Conservation (phyloP, 92 coral and sea anemone genomes). For the Pocillopora meandrina region DNA sequence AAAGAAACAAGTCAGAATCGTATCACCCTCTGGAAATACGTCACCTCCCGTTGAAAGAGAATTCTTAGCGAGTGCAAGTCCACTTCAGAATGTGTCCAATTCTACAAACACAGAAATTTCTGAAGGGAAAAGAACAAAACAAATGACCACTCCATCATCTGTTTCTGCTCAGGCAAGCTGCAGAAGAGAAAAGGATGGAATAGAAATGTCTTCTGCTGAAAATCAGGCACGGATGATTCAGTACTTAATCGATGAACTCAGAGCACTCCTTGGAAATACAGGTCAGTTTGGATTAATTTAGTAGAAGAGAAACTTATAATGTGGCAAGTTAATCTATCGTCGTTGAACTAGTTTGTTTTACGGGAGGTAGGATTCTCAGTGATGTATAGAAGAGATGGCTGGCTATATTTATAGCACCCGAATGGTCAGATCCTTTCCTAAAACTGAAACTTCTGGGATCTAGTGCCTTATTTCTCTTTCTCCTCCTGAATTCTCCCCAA, state of each 20-base stretch:
- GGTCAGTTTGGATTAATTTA: conserved; percentile 45
- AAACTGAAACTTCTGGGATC: no score
- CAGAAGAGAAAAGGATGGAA: background rate
- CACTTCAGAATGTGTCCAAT: conserved; percentile 17
- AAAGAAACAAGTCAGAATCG: conserved; percentile 74
- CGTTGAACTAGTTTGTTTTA: no score
- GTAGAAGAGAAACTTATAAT: no score
- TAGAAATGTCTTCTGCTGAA: conserved; percentile 45
- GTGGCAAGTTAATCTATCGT: no score
- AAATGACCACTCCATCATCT: background rate
- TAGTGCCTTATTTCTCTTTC: no score
- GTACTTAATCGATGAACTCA: conserved; percentile 84
- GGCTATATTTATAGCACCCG: no score
- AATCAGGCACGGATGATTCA: conserved; percentile 76
- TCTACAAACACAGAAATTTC: background rate
- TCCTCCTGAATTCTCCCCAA: no score
- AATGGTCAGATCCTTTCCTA: no score
- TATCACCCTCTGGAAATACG: conserved; percentile 53
- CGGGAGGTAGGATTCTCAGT: no score
- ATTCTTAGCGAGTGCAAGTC: background rate
- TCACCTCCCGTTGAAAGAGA: background rate
- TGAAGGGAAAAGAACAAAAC: background rate
- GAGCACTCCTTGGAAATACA: conserved; percentile 76
- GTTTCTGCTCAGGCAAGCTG: conserved; percentile 3
- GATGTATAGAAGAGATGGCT: no score